Evolutionary conservation across 1,140 invertebrate genomes (phyloP).

Genomic region (Aphidius gifuensis): DNA sequence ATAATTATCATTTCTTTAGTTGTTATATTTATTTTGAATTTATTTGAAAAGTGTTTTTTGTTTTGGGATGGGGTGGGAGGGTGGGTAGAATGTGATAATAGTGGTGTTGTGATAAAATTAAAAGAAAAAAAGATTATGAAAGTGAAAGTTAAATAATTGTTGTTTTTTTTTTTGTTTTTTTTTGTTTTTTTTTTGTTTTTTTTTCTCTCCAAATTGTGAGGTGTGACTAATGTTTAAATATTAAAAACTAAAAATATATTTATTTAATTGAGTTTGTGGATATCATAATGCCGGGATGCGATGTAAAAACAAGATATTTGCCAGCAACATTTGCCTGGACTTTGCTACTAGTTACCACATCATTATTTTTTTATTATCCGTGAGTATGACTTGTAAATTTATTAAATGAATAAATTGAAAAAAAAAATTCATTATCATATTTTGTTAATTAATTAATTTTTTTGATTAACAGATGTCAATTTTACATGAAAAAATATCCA

Average conservation of each 20-base stretch:
- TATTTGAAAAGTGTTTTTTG: background rate
- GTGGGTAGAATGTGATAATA: constrained; percentile 20
- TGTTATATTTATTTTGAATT: constrained; percentile 2
- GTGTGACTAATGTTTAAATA: no score
- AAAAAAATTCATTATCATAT: constrained; percentile 13
- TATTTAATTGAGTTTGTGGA: background rate
- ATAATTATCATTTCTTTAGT: no score
- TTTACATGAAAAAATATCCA: constrained; percentile 75
- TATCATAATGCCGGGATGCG: constrained; percentile 86
- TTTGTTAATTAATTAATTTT: constrained; percentile 14
- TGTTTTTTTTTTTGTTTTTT: no score
- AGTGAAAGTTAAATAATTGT: constrained; percentile 25
- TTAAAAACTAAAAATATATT: no score
- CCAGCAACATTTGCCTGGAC: constrained; percentile 96
- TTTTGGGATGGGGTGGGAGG: constrained; percentile 5
- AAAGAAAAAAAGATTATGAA: constrained; percentile 27
- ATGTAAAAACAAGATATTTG: constrained; percentile 88
- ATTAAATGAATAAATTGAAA: no score
- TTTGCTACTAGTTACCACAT: constrained; percentile 83
- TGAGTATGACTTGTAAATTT: constrained; percentile 63
- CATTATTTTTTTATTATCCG: constrained; percentile 95
- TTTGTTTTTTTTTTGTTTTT: constrained; percentile 23
- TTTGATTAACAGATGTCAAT: constrained; percentile 74
- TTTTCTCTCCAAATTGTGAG: constrained; percentile 8
- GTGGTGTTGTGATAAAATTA: constrained; percentile 1